Evolutionary conservation across 1,140 invertebrate species (phyloP), one percentile per base, ranked within the genome.

Genomic region (Drosophila takahashii): DNA sequence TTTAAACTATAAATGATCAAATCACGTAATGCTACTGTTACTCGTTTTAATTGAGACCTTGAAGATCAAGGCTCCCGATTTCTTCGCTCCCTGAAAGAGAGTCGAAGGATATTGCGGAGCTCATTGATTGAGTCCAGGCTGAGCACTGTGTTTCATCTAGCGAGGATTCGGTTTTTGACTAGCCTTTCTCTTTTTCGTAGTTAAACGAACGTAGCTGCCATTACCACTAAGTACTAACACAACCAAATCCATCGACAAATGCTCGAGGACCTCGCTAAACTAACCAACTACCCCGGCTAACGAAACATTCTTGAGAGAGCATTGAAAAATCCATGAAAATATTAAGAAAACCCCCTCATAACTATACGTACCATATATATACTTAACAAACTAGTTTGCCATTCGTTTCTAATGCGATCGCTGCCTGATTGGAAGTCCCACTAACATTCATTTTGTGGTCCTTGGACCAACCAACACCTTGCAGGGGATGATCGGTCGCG

Each of bases 401-500:
- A 72, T 87, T 86, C 81, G 59, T 83, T 83, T 22, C 22, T 65
- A 45, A 51, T 69, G 59, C 52, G 22, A 47, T 32, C 53, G 9
- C 36, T 77, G 51, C 39, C 50, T 64, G 47, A 61, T 26, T 71
- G 64, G 79, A 76, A 41, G 34, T 16, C 37, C 75, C 48, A 87
- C 84, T 87, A 87, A 87, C 78, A 57, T 53, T 52, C 13, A 60
- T 48, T 83, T 42, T 86, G 83, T 79, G 70, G 61, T 83, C 65
- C 64, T 77, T 87, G 74, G 84, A 76, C 51, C 58, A 52, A 37
- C 36, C 56, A 76, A 59, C 72, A 84, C 78, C 79, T 86, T 91
- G 59, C 91, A 94, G 93, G 93, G 93, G 94, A 94, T 92, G 90
- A 91, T 93, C 93, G 93, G 93, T 93, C 94, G 85, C 94, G 93